Conservation (phyloP, 2,113 vertebrate genomes). For the Canis aureus region DNA sequence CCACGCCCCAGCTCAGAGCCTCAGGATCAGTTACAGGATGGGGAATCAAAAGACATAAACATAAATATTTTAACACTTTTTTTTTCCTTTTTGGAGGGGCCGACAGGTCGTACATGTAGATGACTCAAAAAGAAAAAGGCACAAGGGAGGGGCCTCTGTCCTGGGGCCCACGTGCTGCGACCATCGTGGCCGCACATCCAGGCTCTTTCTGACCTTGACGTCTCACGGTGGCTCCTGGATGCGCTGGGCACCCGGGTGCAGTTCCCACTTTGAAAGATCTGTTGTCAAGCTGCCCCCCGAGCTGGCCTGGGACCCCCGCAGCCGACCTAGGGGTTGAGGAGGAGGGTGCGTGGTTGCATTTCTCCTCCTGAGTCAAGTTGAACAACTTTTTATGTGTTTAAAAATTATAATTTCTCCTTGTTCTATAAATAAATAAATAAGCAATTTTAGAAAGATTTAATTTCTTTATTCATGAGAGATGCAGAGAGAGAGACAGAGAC, state of each 20-base stretch:
- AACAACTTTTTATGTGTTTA: background rate
- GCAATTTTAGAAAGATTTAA: too few relatives aligned
- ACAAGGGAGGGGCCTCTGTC: background rate
- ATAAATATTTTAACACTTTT: background rate
- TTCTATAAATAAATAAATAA: background rate
- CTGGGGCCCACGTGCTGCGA: too few relatives aligned
- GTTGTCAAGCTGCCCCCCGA: conserved; percentile 31
- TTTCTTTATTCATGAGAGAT: too few relatives aligned
- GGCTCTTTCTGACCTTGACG: background rate
- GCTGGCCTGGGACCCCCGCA: rapidly evolving
- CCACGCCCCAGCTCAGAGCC: background rate
- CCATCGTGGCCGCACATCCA: too few relatives aligned
- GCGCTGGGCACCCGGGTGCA: background rate
- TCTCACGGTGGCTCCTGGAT: rapidly evolving
- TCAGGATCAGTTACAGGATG: background rate
- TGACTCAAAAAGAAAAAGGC: background rate
- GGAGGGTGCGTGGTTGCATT: too few relatives aligned
- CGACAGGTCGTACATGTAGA: background rate
- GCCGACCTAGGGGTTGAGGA: too few relatives aligned
- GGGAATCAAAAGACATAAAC: background rate
- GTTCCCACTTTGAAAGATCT: conserved; percentile 47
- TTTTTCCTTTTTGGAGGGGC: background rate
- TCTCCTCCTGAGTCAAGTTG: background rate
- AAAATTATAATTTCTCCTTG: background rate
- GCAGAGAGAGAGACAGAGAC: too few relatives aligned